Base-by-base conservation (phyloP, 2,888 invertebrate genomes). In the Melikaiella ostensackeni region DNA sequence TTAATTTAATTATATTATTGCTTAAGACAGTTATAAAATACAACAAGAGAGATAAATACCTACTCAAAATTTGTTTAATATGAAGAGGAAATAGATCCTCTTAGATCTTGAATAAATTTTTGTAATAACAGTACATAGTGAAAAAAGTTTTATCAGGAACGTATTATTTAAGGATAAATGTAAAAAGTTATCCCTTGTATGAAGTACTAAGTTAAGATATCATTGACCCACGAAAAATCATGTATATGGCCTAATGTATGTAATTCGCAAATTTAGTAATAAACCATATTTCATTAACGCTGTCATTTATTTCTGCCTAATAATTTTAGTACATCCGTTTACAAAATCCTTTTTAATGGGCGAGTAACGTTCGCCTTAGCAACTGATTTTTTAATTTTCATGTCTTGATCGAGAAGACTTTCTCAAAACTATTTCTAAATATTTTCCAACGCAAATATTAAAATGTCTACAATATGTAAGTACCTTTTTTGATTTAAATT, bases 171-270 rank as follows among this genome's bases (percentile, higher is more conserved):
- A 2, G 19, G 0, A 9, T 33, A 19, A 70, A 19, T 70, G 70
- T 70, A 70, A 70, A 70, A 46, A n/a, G 50, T 1, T 55, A 70
- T 33, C 27, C 46, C 19, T n/a, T 42, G 6, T 16, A 24, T 21
- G 35, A 64, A 16, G 11, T 42, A 21, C 7, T 64, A 64, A 16
- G 2, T 8, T 64, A 21, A 11, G 42, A 42, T 27, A 74, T 74
- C n/a, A 35, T 16, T 7, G 57, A 59, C 74, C 35, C 19, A 42
- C 59, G 59, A 35, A 33, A 75, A 87, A 83, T 86, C 85, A 83
- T 87, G 84, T 89, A 86, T 88, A 89, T 88, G 88, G 89, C 89
- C 89, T 89, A 89, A 89, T 88, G 86, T 89, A 88, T 85, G 87
- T 88, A 89, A 84, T 85, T 88, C 88, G 89, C 88, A 88, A 83